These are phyloP conservation scores for Neomonachus schauinslandi DNA, from an alignment of 2,113 vertebrate species.

Conservation along the genomic window DNA sequence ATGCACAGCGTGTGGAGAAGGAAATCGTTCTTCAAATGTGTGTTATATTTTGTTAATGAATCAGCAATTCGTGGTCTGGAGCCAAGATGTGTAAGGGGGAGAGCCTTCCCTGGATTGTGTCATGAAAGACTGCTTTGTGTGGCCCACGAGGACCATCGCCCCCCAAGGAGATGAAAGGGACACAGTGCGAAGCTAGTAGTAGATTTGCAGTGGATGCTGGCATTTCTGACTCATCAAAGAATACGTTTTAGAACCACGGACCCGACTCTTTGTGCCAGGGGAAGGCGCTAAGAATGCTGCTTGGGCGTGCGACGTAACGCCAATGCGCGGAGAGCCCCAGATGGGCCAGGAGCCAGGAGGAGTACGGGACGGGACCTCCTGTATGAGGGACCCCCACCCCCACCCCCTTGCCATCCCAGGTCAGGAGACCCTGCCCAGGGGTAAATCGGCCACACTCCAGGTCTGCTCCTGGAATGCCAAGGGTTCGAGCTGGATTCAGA, in stretches of 20 bases:
- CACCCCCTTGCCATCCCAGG: slow-evolving; percentile 83
- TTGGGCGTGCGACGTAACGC: slow-evolving; percentile 83
- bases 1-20: background rate
- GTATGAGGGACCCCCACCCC: slow-evolving; percentile 86
- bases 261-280: background rate
- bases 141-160: background rate
- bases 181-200: background rate
- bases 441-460: slow-evolving; percentile 88
- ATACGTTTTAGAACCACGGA: background rate
- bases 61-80: background rate
- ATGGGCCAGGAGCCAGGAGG: slow-evolving; percentile 88
- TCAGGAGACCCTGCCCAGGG: slow-evolving; percentile 88
- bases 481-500: slow-evolving; percentile 95
- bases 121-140: background rate
- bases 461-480: slow-evolving; percentile 96
- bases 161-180: background rate
- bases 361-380: no score
- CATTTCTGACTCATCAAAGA: background rate
- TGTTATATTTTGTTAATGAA: background rate
- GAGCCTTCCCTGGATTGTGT: background rate
- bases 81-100: background rate
- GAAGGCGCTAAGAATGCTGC: background rate
- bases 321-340: slow-evolving; percentile 81
- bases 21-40: background rate
- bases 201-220: background rate